These are phyloP conservation scores for Drosophila pseudotalamancana DNA, from an alignment of 2,888 invertebrate species.

Conservation along the genomic window DNA sequence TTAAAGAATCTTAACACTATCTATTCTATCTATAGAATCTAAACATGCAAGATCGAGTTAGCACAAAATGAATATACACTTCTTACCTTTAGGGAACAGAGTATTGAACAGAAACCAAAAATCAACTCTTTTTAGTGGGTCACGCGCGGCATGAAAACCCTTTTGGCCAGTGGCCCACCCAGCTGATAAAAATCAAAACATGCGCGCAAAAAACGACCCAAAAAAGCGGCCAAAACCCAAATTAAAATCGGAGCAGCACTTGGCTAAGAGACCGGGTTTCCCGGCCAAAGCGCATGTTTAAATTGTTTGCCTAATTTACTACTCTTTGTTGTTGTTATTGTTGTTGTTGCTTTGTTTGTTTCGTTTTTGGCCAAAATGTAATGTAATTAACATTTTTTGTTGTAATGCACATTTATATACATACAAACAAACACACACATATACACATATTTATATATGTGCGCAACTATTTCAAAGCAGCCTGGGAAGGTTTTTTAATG, in stretches of 20 bases:
- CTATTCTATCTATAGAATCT: no score
- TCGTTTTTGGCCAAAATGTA: constrained; percentile 54
- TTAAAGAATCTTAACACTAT: no score
- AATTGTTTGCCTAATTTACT: constrained; percentile 76
- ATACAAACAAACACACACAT: constrained; percentile 2
- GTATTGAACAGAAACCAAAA: not conserved
- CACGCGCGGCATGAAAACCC: constrained; percentile 76
- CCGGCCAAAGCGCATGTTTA: constrained; percentile 74
- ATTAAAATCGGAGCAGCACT: constrained; percentile 77
- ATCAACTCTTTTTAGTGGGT: constrained; percentile 72
- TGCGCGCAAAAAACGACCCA: constrained; percentile 67
- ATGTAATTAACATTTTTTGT: constrained; percentile 73
- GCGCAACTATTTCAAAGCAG: constrained; percentile 77
- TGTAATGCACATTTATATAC: constrained; percentile 9
- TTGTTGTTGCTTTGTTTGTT: constrained; percentile 33
- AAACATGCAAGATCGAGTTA: no score
- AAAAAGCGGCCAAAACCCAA: constrained; percentile 61
- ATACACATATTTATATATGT: not conserved
- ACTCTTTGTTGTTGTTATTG: constrained; percentile 24
- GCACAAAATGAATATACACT: no score
- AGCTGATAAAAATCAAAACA: constrained; percentile 80
- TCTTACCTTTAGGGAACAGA: no score
- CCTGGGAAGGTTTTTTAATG: constrained; percentile 64
- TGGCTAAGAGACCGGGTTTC: constrained; percentile 60
- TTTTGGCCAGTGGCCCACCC: constrained; percentile 64